Evolutionary conservation across 2,113 vertebrate species (phyloP).

Genomic region (Cricetomys ansorgei): DNA sequence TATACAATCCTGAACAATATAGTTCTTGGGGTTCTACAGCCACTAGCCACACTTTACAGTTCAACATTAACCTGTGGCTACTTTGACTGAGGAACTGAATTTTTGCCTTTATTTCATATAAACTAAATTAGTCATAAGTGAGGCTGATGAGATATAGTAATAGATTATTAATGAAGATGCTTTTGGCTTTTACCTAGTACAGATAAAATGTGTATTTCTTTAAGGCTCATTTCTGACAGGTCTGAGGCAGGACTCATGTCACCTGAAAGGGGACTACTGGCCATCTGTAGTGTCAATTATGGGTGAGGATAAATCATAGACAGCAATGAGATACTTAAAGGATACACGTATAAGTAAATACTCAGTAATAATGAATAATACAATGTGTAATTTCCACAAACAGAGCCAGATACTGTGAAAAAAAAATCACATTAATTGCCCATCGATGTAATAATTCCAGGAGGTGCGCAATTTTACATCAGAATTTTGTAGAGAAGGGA

Average conservation of each 20-base stretch:
- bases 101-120: conserved; percentile 44
- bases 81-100: not conserved
- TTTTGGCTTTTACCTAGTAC: not conserved
- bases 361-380: not conserved
- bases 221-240: not conserved
- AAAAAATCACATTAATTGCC: not conserved
- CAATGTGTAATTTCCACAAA: not conserved
- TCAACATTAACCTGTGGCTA: not conserved
- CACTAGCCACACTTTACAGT: not conserved
- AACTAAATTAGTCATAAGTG: conserved; percentile 16
- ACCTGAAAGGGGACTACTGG: not conserved
- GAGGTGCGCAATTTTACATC: not conserved
- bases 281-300: not conserved
- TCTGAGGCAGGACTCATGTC: not conserved
- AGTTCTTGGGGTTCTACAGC: not conserved
- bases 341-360: not conserved
- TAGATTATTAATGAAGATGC: not conserved
- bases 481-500: not conserved
- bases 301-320: not conserved
- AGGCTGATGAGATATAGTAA: not conserved
- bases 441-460: not conserved
- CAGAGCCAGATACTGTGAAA: not conserved
- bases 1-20: not conserved
- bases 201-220: not conserved
- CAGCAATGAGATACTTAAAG: not conserved